Conservation (phyloP, 2,797 vertebrate genomes). For the Enteromius unitaeniatus region DNA sequence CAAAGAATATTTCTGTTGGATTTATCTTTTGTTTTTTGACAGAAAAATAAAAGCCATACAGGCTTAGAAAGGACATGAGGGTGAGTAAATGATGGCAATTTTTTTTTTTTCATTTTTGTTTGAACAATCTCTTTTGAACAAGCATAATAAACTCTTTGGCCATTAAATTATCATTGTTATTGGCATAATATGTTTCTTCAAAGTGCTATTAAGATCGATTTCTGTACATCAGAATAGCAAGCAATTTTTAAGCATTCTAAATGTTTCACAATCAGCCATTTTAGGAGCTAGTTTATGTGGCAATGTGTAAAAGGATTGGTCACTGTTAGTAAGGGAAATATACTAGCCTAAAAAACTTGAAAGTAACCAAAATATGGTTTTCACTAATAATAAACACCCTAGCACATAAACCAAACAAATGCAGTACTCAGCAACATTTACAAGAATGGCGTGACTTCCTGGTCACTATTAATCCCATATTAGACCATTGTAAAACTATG, state of each 20-base stretch:
- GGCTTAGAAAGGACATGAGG: not conserved
- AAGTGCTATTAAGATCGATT: conserved; percentile 25
- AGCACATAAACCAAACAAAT: not conserved
- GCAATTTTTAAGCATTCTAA: not conserved
- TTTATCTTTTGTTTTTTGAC: not conserved
- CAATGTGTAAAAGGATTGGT: not conserved
- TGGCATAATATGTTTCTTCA: conserved; percentile 30
- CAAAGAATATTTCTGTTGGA: not conserved
- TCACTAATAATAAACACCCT: not conserved
- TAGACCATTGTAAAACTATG: conserved; percentile 30
- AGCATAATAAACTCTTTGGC: not conserved
- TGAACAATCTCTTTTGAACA: not conserved
- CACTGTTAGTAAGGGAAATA: not conserved
- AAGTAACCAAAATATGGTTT: not conserved
- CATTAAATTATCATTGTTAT: not conserved
- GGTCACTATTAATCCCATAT: conserved; percentile 32
- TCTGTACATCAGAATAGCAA: conserved; percentile 41
- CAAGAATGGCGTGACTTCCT: not conserved
- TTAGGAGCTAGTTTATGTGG: not conserved
- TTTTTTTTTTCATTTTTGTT: not conserved
- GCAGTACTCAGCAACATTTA: not conserved
- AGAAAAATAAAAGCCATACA: not conserved
- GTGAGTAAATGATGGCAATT: not conserved
- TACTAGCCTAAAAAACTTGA: not conserved
- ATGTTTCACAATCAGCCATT: conserved; percentile 10